phyloP scores from a whole-genome alignment of 1,140 invertebrate genomes.

The Drosophila oshimai region DNA sequence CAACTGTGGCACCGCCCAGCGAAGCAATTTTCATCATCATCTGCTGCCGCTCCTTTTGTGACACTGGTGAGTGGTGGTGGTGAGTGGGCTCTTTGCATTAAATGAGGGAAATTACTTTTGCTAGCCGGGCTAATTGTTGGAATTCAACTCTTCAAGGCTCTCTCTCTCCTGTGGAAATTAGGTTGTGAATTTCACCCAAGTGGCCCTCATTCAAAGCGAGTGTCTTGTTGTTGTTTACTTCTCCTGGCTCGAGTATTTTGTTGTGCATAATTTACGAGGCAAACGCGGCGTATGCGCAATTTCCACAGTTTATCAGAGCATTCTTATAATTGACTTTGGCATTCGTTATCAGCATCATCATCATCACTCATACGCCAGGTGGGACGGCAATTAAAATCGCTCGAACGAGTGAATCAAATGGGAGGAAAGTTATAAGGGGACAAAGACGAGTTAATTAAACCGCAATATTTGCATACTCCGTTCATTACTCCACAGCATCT shows the following conservation, averaged over 20 bases:
- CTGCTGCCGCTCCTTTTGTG: constrained; percentile 24
- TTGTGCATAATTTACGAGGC: constrained; percentile 34
- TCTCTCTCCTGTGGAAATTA: constrained; percentile 43
- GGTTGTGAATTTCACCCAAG: constrained; percentile 59
- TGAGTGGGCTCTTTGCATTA: too few species aligned
- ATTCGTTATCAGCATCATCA: constrained; percentile 9
- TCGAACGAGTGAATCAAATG: constrained; percentile 32
- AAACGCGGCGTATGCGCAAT: constrained; percentile 50
- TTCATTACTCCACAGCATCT: constrained; percentile 39
- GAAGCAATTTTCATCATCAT: constrained; percentile 53
- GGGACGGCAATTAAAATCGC: constrained; percentile 62
- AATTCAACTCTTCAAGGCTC: constrained; percentile 25
- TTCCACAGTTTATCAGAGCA: constrained; percentile 46
- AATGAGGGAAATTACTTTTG: constrained; percentile 63
- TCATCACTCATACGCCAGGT: constrained; percentile 63
- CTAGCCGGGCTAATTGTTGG: constrained; percentile 23
- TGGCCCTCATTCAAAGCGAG: constrained; percentile 35
- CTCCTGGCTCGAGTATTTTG: constrained; percentile 53
- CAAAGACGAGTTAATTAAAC: constrained; percentile 71
- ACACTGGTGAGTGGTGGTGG: not conserved
- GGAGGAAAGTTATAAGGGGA: not conserved
- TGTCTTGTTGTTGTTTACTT: constrained; percentile 71
- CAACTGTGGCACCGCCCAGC: constrained; percentile 14
- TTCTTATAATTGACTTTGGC: constrained; percentile 54
- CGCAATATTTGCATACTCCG: constrained; percentile 77